phyloP scores from a whole-genome alignment of 2,888 invertebrate genomes.

The Schrankia costaestrigalis region DNA sequence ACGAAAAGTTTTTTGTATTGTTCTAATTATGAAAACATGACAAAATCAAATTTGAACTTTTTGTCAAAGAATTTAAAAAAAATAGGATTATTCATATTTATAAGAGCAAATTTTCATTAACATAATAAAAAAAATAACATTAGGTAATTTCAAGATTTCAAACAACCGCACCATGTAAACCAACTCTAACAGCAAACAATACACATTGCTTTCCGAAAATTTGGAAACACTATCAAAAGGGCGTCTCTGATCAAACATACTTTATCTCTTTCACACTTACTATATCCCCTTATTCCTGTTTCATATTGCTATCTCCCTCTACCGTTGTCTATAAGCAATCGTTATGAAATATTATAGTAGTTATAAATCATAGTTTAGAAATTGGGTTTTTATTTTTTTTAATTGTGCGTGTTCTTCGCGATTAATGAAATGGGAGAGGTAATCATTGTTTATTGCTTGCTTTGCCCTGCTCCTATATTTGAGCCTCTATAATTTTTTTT shows the following conservation, averaged over 20 bases:
- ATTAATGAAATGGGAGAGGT: neutral
- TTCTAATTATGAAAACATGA: too few relatives aligned
- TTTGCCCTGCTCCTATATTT: too few relatives aligned
- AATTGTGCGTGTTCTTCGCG: neutral
- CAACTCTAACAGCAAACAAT: slow-evolving; percentile 55
- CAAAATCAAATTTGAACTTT: too few relatives aligned
- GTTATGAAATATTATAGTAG: slow-evolving; percentile 62
- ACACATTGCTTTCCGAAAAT: slow-evolving; percentile 74
- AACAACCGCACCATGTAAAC: slow-evolving; percentile 53
- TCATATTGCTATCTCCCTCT: slow-evolving; percentile 35
- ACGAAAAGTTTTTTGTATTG: too few relatives aligned
- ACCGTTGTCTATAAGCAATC: slow-evolving; percentile 39
- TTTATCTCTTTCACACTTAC: slow-evolving; percentile 42
- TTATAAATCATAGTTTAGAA: slow-evolving; percentile 34
- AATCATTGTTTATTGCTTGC: too few relatives aligned
- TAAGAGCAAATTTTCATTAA: neutral
- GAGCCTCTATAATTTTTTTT: too few relatives aligned
- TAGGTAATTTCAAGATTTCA: neutral
- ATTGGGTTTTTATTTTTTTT: slow-evolving; percentile 8
- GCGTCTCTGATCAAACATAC: slow-evolving; percentile 65
- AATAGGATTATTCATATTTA: too few relatives aligned
- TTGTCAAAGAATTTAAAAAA: too few relatives aligned
- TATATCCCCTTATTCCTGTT: slow-evolving; percentile 18
- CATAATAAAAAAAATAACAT: neutral
- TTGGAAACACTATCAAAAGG: slow-evolving; percentile 79